Conservation (phyloP, 2,888 invertebrate genomes). For the Lissocephala sabroskyi region DNA sequence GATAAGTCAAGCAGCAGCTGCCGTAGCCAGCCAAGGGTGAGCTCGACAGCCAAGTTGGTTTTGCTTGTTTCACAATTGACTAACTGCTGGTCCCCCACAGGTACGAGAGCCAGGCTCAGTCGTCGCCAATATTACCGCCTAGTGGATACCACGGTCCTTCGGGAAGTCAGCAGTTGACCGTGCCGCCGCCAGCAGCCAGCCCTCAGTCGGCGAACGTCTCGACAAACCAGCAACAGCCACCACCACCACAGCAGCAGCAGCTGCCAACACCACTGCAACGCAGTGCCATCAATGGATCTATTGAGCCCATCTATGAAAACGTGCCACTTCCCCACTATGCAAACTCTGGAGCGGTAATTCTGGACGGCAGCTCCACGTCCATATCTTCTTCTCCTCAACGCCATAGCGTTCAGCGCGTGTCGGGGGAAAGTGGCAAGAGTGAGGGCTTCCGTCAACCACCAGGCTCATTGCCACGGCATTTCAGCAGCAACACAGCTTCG, state of each 20-base stretch:
- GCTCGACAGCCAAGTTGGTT: not conserved
- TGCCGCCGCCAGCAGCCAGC: constrained; percentile 40
- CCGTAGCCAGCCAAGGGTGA: constrained; percentile 42
- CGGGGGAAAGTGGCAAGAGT: constrained; percentile 18
- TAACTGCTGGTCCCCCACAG: constrained; percentile 3
- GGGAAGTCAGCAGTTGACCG: constrained; percentile 63
- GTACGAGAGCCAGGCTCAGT: constrained; percentile 30
- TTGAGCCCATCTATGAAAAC: constrained; percentile 88
- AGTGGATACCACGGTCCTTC: constrained; percentile 73
- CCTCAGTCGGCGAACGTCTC: constrained; percentile 73
- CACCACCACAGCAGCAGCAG: constrained; percentile 65
- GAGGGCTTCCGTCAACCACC: too few species aligned
- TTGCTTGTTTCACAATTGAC: not conserved
- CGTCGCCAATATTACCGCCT: constrained; percentile 73
- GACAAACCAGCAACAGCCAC: constrained; percentile 18
- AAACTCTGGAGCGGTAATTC: constrained; percentile 1
- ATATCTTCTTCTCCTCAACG: constrained; percentile 13
- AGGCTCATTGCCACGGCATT: constrained; percentile 13
- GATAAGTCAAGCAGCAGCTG: constrained; percentile 54
- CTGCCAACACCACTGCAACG: constrained; percentile 67
- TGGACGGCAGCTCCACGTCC: too few species aligned
- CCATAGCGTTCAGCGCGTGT: constrained; percentile 38
- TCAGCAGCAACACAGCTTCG: not conserved
- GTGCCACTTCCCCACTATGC: constrained; percentile 77
- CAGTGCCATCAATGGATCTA: constrained; percentile 74